Conservation (phyloP, 2,888 invertebrate genomes). For the Drosophila trichaetosa region DNA sequence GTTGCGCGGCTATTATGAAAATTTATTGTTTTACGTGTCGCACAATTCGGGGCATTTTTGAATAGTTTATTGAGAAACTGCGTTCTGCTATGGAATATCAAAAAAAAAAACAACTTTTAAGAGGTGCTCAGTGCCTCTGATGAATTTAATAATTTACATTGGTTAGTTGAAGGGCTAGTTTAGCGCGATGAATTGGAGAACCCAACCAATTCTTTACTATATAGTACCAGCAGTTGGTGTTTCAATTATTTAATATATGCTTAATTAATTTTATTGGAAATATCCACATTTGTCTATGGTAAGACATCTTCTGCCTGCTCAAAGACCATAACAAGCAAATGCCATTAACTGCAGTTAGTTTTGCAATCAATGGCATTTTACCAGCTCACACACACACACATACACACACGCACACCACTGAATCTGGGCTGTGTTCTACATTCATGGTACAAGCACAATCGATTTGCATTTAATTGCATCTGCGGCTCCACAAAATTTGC, state of each 20-base stretch:
- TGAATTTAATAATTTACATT: background rate
- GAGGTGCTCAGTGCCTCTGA: background rate
- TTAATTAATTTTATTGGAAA: background rate
- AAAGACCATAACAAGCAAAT: slow-evolving; percentile 25
- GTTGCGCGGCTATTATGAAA: slow-evolving; percentile 56
- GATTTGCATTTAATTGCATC: slow-evolving; percentile 77
- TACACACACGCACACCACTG: slow-evolving; percentile 15
- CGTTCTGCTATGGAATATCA: background rate
- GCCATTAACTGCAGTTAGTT: slow-evolving; percentile 53
- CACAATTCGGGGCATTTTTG: slow-evolving; percentile 47
- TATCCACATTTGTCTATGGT: background rate
- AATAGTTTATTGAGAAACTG: slow-evolving; percentile 18
- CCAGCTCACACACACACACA: slow-evolving; percentile 5
- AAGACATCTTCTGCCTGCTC: background rate
- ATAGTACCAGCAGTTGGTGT: background rate
- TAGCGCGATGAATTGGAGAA: background rate
- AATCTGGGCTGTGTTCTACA: slow-evolving; percentile 39
- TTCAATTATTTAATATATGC: background rate
- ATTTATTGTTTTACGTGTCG: slow-evolving; percentile 71
- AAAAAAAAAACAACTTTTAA: background rate
- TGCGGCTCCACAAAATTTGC: slow-evolving; percentile 70
- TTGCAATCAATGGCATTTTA: slow-evolving; percentile 6
- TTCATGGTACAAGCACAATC: slow-evolving; percentile 67
- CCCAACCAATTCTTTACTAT: background rate
- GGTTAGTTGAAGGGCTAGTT: background rate